phyloP scores from a whole-genome alignment of 2,113 vertebrate genomes.

The Euleptes europaea region DNA sequence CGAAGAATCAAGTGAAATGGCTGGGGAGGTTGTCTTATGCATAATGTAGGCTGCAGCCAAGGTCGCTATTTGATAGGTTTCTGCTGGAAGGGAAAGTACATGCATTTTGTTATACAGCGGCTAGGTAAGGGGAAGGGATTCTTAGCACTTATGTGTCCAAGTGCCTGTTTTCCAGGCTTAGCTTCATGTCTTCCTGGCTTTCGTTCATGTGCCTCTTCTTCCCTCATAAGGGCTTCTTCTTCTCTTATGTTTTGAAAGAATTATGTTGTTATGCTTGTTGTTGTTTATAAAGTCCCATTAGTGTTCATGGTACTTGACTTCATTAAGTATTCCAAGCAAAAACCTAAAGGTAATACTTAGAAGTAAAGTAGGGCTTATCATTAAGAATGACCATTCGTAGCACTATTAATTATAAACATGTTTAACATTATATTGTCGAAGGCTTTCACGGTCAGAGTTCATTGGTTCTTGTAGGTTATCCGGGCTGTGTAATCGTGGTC shows the following conservation, averaged over 20 bases:
- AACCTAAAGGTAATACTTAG: neutral
- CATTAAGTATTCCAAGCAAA: neutral
- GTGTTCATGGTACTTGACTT: neutral
- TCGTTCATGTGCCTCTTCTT: neutral
- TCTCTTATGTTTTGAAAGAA: neutral
- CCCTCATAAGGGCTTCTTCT: neutral
- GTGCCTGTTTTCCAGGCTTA: neutral
- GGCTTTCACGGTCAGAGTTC: no score
- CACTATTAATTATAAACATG: neutral
- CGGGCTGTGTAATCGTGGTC: no score
- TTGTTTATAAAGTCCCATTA: neutral
- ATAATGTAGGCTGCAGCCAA: constrained; percentile 37
- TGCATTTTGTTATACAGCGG: constrained; percentile 28
- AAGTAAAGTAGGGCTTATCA: neutral
- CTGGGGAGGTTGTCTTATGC: constrained; percentile 45
- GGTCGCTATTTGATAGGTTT: constrained; percentile 9
- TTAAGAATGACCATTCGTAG: neutral
- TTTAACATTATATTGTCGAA: no score
- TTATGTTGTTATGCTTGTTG: neutral
- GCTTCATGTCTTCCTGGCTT: neutral
- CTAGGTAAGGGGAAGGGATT: neutral
- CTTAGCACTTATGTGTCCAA: neutral
- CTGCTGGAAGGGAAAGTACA: neutral
- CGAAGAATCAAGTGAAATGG: constrained; percentile 42
- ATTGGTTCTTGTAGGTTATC: no score